phyloP scores from a whole-genome alignment of 2,888 invertebrate genomes.

The Dolichomitus sp. region DNA sequence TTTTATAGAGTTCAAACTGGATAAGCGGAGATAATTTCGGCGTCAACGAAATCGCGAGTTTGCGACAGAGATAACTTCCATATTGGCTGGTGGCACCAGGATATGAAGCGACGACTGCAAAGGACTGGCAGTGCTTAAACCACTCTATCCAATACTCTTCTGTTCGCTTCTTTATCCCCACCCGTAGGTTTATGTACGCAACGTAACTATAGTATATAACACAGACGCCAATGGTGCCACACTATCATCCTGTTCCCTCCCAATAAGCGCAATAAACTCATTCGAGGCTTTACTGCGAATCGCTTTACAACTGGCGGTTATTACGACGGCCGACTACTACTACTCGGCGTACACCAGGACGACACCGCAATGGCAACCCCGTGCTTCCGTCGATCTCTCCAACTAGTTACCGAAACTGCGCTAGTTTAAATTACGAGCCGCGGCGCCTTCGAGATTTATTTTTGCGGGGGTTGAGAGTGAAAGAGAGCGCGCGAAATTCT shows the following conservation, averaged over 20 bases:
- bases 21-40: constrained; percentile 59
- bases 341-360: constrained; percentile 53
- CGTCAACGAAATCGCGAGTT: constrained; percentile 43
- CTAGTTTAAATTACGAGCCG: constrained; percentile 84
- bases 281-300: constrained; percentile 84
- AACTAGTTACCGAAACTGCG: constrained; percentile 86
- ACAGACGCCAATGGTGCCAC: constrained; percentile 20
- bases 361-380: constrained; percentile 37
- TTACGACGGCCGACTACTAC: constrained; percentile 73
- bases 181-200: constrained; percentile 42
- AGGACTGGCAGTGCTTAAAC: constrained; percentile 72
- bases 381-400: constrained; percentile 65
- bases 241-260: constrained; percentile 67
- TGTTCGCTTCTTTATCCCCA: constrained; percentile 48
- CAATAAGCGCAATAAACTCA: constrained; percentile 86
- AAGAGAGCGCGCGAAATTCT: constrained; percentile 17
- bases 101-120: constrained; percentile 68
- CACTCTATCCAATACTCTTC: constrained; percentile 70
- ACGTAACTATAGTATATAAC: constrained; percentile 11
- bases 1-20: constrained; percentile 68
- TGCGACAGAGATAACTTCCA: constrained; percentile 69
- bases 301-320: constrained; percentile 85
- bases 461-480: constrained; percentile 66
- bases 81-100: constrained; percentile 74
- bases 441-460: constrained; percentile 83